Evolutionary conservation across 2,113 vertebrate species (phyloP), one percentile per base, ranked within the genome.

Genomic region (Rhinolophus sinicus): DNA sequence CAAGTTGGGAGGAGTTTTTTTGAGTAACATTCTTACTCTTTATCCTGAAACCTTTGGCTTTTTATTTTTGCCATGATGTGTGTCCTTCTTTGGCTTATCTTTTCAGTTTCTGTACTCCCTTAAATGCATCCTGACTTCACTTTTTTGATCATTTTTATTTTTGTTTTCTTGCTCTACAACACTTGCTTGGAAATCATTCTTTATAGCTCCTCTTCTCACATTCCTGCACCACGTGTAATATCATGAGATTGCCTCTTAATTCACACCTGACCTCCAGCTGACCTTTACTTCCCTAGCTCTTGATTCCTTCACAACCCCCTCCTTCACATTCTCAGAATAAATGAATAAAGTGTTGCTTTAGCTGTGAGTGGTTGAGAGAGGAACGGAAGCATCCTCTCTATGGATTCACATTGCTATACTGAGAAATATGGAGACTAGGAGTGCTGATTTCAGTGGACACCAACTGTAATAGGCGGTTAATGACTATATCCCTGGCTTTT

Each of bases 371-470:
- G 67, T 21, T 81, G 52, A 78, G 65, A 88, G 15, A 72, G 14
- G 47, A 88, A 80, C 24, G 19, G 12, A 86, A 62, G 15, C 22
- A 11, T 81, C 15, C 52, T 96, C 24, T 86, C 95, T 97, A 98
- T 35, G 73, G 30, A 38, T 97, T 98, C 40, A 97, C 93, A 33
- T 95, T 98, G 94, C 98, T 98, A 2, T 98, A 99, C 0, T 98
- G 98, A 80, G 99, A 99, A 97, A 99, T 99, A 96, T 99, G 99
- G 86, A 99, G 99, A 84, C 99, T 98, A 8, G 99, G 99, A 0
- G 99, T 99, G 96, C 99, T 99, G 95, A 99, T 99, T 98, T 99
- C 99, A 75, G 99, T 99, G 8, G 99, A 99, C 64, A 99, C 98
- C 86, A 99, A 98, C 81, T 99, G 99, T 90, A 99, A 82, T 44